These are phyloP conservation scores for Pangasius djambal DNA, from an alignment of 2,797 vertebrate genomes.

Conservation along the genomic window DNA sequence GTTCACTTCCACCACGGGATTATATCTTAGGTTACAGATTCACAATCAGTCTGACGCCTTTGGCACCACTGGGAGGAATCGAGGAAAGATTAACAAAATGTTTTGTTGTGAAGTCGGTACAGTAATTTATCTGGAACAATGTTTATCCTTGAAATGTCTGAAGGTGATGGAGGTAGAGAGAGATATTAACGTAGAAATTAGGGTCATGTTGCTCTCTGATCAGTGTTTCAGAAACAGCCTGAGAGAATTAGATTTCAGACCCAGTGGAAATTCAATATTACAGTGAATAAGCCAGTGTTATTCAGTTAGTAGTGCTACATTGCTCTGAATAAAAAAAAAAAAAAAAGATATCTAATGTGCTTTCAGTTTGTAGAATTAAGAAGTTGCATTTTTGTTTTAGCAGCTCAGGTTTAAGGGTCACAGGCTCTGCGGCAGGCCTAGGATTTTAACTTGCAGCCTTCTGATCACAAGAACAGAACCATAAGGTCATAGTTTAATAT, in stretches of 20 bases:
- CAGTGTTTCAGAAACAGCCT: conserved; percentile 3
- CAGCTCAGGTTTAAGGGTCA: neutral
- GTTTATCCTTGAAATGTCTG: conserved; percentile 31
- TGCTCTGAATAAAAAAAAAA: neutral
- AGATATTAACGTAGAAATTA: conserved; percentile 15
- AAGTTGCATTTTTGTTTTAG: neutral
- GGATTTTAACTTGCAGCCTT: neutral
- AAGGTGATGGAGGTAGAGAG: conserved; percentile 15
- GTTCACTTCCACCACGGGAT: conserved; percentile 22
- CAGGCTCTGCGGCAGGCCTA: neutral
- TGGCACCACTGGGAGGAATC: conserved; percentile 50
- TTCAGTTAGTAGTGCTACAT: neutral
- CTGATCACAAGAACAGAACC: neutral
- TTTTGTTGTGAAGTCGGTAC: conserved; percentile 64
- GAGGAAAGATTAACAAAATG: conserved; percentile 53
- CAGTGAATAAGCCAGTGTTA: neutral
- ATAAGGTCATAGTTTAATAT: neutral
- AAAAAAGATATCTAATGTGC: neutral
- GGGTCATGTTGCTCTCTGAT: conserved; percentile 24
- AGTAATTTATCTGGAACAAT: conserved; percentile 41
- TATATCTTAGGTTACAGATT: conserved; percentile 17
- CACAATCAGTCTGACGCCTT: conserved; percentile 22
- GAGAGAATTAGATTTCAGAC: conserved; percentile 5
- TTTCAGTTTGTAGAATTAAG: neutral
- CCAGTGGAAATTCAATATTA: neutral